A percentile compares a stretch with the other conserved stretches of the same genome.
phyloP scores from a whole-genome alignment of 2,797 vertebrate genomes.

The Linurgus olivaceus region DNA sequence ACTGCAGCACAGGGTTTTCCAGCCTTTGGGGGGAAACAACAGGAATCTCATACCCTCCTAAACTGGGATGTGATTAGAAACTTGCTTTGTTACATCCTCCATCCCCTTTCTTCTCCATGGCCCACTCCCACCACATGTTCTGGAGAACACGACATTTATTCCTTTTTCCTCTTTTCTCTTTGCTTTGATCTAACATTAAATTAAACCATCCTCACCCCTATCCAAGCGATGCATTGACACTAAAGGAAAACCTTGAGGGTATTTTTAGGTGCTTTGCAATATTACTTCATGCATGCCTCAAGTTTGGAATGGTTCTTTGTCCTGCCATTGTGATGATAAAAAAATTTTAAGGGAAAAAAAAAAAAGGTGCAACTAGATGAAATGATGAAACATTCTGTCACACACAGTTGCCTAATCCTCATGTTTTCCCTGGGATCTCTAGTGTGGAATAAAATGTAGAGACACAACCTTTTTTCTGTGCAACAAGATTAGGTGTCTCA shows the following conservation, averaged over 20 bases:
- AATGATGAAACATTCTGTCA: not conserved
- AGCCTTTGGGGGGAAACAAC: not conserved
- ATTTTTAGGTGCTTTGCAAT: not conserved
- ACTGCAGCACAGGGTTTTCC: not conserved
- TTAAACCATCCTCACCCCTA: not conserved
- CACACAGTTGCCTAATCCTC: not conserved
- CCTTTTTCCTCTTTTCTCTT: not conserved
- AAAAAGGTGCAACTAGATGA: not conserved
- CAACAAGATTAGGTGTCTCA: not conserved
- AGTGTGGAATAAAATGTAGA: not conserved
- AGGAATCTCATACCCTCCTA: not conserved
- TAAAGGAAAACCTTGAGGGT: not conserved
- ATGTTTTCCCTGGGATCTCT: not conserved
- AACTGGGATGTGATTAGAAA: not conserved
- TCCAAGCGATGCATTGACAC: not conserved
- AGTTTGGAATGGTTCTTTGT: not conserved
- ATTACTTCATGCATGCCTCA: not conserved
- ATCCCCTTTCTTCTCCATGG: not conserved
- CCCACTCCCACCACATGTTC: not conserved
- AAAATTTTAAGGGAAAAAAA: not conserved
- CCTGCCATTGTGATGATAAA: not conserved
- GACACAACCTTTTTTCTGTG: not conserved
- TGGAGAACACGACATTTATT: not conserved
- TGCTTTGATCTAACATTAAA: not conserved
- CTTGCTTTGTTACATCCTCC: not conserved